Evolutionary conservation across 2,888 invertebrate genomes (phyloP).

Genomic region (Leptura quadrifasciata): DNA sequence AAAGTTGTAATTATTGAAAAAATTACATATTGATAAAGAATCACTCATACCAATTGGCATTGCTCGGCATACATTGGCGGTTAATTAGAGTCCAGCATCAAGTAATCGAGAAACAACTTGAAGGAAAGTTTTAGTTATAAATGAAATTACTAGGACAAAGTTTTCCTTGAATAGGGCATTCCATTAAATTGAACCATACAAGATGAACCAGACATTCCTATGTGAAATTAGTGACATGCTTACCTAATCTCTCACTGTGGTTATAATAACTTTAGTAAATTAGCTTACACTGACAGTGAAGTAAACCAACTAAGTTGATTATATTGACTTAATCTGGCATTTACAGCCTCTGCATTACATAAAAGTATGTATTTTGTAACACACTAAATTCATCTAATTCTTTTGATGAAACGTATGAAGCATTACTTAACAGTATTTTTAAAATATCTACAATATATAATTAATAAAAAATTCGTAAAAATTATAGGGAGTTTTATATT

Average conservation of each 20-base stretch:
- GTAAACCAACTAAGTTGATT: not conserved
- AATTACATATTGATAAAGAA: no score
- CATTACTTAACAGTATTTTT: no score
- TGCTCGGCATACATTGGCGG: no score
- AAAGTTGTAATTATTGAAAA: no score
- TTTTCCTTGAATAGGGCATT: not conserved
- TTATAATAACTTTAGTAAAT: not conserved
- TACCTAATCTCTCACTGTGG: not conserved
- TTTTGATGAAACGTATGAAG: no score
- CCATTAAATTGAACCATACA: not conserved
- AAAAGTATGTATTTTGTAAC: not conserved
- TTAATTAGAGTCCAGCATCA: not conserved
- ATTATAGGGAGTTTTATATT: no score
- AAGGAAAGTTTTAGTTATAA: not conserved
- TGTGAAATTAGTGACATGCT: not conserved
- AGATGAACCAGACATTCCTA: not conserved
- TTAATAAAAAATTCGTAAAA: no score
- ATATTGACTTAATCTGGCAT: not conserved
- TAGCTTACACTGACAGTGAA: not conserved
- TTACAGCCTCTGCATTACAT: not conserved
- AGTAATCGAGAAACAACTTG: not conserved
- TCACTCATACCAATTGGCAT: no score
- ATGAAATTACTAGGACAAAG: no score
- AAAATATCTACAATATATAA: no score
- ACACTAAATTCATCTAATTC: not conserved